Evolutionary conservation across 2,888 invertebrate species (phyloP).

Genomic region (Clostera curtula): DNA sequence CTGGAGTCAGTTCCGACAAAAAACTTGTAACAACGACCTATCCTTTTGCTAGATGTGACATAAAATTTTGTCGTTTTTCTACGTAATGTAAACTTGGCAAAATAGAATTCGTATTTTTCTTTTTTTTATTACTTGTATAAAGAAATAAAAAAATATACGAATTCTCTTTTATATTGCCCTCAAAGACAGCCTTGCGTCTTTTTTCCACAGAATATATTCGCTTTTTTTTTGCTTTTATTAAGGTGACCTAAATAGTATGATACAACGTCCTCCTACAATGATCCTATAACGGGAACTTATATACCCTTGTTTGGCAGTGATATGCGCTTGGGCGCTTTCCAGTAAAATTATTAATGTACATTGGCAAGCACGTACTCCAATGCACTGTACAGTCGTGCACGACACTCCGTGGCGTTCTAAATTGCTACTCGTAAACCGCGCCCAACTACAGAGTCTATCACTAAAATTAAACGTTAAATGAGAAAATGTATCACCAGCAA

Average conservation of each 20-base stretch:
- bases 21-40: conserved; percentile 8
- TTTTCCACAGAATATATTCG: too few species aligned
- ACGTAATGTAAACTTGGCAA: not conserved
- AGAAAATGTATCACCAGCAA: conserved; percentile 48
- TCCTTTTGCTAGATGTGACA: conserved; percentile 13
- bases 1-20: conserved; percentile 20
- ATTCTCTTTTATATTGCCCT: too few species aligned
- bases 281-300: conserved; percentile 21
- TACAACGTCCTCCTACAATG: conserved; percentile 5
- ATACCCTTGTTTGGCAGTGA: conserved; percentile 27
- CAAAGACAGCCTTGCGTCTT: too few species aligned
- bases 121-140: not conserved
- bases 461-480: conserved; percentile 60
- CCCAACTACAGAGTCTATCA: too few species aligned
- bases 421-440: conserved; percentile 37
- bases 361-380: conserved; percentile 29
- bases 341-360: conserved; percentile 34
- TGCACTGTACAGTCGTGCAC: conserved; percentile 30
- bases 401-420: conserved; percentile 46
- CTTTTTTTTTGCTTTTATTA: too few species aligned
- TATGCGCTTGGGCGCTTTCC: conserved; percentile 30
- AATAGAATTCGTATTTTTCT: not conserved
- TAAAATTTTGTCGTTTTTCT: too few species aligned
- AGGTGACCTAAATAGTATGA: too few species aligned
- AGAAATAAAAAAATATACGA: too few species aligned